A percentile compares a stretch with the other conserved stretches of the same genome.
These are phyloP conservation scores for Limulus polyphemus DNA, from an alignment of 2,888 invertebrate species.

Conservation along the genomic window DNA sequence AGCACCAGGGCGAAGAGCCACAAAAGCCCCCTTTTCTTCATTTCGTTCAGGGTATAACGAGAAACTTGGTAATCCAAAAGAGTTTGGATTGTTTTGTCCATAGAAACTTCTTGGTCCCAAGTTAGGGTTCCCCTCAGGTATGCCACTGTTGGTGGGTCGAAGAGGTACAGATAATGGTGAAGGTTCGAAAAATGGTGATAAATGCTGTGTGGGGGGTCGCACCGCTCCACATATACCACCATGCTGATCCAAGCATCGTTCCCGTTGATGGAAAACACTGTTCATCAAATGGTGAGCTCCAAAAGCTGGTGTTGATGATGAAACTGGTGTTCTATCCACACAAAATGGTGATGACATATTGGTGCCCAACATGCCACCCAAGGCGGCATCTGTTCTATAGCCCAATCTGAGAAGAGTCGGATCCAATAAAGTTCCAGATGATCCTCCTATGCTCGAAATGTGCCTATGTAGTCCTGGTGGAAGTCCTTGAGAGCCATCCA, in stretches of 20 bases:
- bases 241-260: slow-evolving; percentile 7
- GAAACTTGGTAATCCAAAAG: slow-evolving; percentile 19
- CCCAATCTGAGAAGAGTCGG: slow-evolving; percentile 15
- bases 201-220: slow-evolving; percentile 5
- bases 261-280: slow-evolving; percentile 13
- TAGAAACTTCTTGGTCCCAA: slow-evolving; percentile 13
- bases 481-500: slow-evolving; percentile 13
- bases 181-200: slow-evolving; percentile 17
- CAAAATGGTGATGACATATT: slow-evolving; percentile 16
- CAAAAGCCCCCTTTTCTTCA: slow-evolving; percentile 20
- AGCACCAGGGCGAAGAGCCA: slow-evolving; percentile 9
- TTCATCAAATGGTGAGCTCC: slow-evolving; percentile 15
- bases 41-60: slow-evolving; percentile 15
- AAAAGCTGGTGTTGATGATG: slow-evolving; percentile 14
- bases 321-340: slow-evolving; percentile 13
- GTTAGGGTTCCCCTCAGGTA: slow-evolving; percentile 12
- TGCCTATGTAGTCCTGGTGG: slow-evolving; percentile 1
- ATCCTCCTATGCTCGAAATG: not conserved
- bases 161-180: slow-evolving; percentile 14
- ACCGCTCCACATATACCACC: slow-evolving; percentile 12
- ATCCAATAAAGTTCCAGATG: slow-evolving; percentile 9
- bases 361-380: slow-evolving; percentile 5
- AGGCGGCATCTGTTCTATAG: slow-evolving; percentile 9
- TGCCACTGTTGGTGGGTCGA: slow-evolving; percentile 10
- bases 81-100: slow-evolving; percentile 9